Percentiles rank a stretch among this genome's conserved stretches.
These are phyloP conservation scores for Austrofundulus limnaeus DNA, from an alignment of 2,113 vertebrate genomes.

Conservation along the genomic window DNA sequence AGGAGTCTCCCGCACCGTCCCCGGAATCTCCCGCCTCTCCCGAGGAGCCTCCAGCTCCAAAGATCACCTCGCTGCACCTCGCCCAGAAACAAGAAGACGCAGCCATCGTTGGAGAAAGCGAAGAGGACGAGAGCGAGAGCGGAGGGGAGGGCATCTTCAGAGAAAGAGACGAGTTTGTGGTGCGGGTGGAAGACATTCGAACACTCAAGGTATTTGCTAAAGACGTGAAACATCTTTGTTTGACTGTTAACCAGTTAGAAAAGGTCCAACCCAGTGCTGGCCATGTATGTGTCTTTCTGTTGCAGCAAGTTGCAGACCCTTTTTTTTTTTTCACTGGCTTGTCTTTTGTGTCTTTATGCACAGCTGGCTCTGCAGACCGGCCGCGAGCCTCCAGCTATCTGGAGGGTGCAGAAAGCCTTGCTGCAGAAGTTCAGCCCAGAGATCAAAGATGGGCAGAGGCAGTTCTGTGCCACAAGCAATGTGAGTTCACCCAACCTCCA, in stretches of 20 bases:
- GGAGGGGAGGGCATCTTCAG: constrained; percentile 91
- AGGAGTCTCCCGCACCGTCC: constrained; percentile 64
- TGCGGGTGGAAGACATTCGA: constrained; percentile 88
- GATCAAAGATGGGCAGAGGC: constrained; percentile 92
- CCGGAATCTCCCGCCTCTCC: constrained; percentile 71
- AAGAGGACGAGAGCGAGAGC: constrained; percentile 89
- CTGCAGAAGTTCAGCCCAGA: constrained; percentile 94
- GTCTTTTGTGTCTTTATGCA: constrained; percentile 14
- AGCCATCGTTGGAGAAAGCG: constrained; percentile 89
- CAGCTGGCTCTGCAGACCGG: constrained; percentile 90
- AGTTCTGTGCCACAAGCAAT: constrained; percentile 93
- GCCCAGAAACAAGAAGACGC: constrained; percentile 91
- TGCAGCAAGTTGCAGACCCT: not conserved
- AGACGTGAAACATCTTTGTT: not conserved
- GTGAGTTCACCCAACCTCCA: constrained; percentile 75
- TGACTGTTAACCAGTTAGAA: not conserved
- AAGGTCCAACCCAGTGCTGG: not conserved
- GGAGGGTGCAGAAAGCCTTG: constrained; percentile 92
- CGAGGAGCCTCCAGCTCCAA: constrained; percentile 73
- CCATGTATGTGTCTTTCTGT: too few species aligned
- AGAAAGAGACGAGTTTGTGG: constrained; percentile 91
- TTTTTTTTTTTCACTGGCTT: not conserved
- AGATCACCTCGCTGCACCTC: constrained; percentile 84
- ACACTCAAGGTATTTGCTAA: constrained; percentile 83
- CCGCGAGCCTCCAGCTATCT: constrained; percentile 89